These are phyloP conservation scores for Aplocera efformata DNA, from an alignment of 2,888 invertebrate genomes.

Conservation along the genomic window DNA sequence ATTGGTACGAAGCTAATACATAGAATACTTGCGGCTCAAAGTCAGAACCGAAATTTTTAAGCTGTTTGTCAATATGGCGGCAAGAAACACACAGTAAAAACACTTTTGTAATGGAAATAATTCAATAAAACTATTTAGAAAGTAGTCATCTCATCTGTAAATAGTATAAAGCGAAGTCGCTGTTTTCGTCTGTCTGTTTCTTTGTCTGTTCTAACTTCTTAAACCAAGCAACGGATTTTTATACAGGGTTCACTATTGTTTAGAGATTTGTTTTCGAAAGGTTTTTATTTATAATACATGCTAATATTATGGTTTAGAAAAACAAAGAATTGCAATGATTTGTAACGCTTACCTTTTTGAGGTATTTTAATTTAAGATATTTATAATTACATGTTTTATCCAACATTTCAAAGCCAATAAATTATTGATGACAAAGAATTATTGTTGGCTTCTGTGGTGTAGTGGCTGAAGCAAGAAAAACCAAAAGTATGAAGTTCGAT, in stretches of 20 bases:
- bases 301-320: too few relatives aligned
- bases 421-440: neutral
- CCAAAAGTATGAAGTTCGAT: too few relatives aligned
- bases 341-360: too few relatives aligned
- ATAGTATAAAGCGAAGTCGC: neutral
- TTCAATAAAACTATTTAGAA: constrained; percentile 18
- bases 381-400: constrained; percentile 4
- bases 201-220: too few relatives aligned
- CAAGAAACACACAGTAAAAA: constrained; percentile 38
- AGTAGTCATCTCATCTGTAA: constrained; percentile 13
- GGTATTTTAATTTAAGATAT: constrained; percentile 7
- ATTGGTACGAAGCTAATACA: constrained; percentile 30
- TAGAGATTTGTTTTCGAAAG: too few relatives aligned
- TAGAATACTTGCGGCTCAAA: constrained; percentile 18
- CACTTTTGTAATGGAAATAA: constrained; percentile 21
- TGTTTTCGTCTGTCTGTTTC: too few relatives aligned
- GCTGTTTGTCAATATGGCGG: constrained; percentile 34
- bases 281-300: too few relatives aligned
- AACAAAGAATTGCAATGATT: too few relatives aligned
- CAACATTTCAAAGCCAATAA: neutral
- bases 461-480: too few relatives aligned
- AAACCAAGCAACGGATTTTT: too few relatives aligned
- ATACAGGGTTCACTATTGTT: too few relatives aligned
- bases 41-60: constrained; percentile 6
- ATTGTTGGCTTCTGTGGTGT: too few relatives aligned